Evolutionary conservation across 2,113 vertebrate genomes (phyloP).

Genomic region (Rhineura floridana): DNA sequence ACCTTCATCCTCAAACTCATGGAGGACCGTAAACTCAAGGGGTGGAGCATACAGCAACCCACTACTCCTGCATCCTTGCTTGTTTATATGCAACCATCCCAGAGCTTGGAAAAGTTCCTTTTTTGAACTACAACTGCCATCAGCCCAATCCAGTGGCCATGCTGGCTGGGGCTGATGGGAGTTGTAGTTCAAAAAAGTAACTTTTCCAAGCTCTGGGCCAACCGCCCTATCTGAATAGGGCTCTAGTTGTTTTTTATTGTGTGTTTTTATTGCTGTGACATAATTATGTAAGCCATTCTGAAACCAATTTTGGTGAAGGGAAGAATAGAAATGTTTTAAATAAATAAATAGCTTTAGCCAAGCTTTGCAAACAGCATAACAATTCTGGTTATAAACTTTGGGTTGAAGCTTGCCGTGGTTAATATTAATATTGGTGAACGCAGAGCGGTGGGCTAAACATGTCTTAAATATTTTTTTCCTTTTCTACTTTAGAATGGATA

Average conservation of each 20-base stretch:
- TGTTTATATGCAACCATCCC: no score
- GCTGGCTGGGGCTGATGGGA: no score
- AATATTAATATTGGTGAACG: not conserved
- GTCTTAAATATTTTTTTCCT: not conserved
- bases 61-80: no score
- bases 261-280: not conserved
- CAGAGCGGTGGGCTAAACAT: not conserved
- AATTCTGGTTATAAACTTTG: not conserved
- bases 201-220: no score
- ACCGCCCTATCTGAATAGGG: not conserved
- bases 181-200: no score
- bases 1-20: no score
- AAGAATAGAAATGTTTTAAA: not conserved
- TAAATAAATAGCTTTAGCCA: not conserved
- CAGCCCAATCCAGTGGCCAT: no score
- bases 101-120: no score
- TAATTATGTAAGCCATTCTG: not conserved
- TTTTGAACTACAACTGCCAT: no score
- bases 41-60: no score
- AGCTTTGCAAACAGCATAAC: not conserved
- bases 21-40: no score
- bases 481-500: not conserved
- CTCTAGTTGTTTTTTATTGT: not conserved
- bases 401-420: not conserved
- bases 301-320: not conserved